A percentile compares a stretch with the other conserved stretches of the same genome.
Evolutionary conservation across 2,797 vertebrate species (phyloP).

Genomic region (Tenualosa ilisha): DNA sequence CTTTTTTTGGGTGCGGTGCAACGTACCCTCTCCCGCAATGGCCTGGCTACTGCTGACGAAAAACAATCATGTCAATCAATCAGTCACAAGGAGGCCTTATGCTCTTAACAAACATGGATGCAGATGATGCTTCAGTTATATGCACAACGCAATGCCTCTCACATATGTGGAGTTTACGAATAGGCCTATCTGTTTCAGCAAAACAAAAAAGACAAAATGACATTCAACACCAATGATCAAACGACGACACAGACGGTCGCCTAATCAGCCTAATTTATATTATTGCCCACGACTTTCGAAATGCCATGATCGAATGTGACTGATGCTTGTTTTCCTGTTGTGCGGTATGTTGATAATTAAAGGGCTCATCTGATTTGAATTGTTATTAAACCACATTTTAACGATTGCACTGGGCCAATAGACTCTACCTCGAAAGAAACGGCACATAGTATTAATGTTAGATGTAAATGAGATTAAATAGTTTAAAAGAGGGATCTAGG

Average conservation of each 20-base stretch:
- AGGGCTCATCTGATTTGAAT: constrained; percentile 13
- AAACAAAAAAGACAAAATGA: neutral
- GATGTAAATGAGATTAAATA: neutral
- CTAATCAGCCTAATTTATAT: neutral
- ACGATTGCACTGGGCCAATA: neutral
- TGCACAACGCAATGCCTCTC: constrained; percentile 4
- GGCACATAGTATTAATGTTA: neutral
- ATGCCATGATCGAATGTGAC: neutral
- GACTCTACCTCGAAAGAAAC: neutral
- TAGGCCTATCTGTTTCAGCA: neutral
- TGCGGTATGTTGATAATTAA: neutral
- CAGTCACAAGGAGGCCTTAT: constrained; percentile 60
- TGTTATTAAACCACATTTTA: constrained; percentile 23
- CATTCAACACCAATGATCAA: neutral
- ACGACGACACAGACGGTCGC: neutral
- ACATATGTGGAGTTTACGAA: neutral
- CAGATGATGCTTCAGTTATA: neutral
- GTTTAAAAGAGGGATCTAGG: neutral
- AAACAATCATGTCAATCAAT: constrained; percentile 74
- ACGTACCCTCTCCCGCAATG: constrained; percentile 79
- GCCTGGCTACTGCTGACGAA: constrained; percentile 78
- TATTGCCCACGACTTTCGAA: neutral
- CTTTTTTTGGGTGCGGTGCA: constrained; percentile 79
- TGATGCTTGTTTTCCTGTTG: neutral
- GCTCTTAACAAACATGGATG: constrained; percentile 34